Base-by-base conservation (phyloP, 2,113 vertebrate genomes). In the Gulo gulo region DNA sequence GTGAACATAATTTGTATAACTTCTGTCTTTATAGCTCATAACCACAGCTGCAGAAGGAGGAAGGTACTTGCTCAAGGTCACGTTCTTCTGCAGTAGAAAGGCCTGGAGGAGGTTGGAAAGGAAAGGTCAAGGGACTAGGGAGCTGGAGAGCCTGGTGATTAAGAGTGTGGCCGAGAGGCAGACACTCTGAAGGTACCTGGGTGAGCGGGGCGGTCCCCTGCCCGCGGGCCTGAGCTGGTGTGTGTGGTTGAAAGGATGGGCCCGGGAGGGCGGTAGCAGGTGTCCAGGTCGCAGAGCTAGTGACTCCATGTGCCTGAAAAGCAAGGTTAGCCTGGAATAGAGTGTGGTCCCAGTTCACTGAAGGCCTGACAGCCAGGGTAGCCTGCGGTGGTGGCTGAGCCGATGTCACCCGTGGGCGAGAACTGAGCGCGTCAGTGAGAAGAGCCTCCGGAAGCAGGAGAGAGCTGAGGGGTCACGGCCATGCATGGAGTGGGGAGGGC, bases 51-150 rank as follows among this genome's bases (percentile, higher is more conserved):
- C 59, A 92, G 29, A 65, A 79, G 74, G 50, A 31, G 42, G 76
- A 80, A 88, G 47, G 42, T 61, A 47, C 47, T 80, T 34, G n/a
- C 4, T 97, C 89, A 94, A 97, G 74, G 92, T 95, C 92, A 93
- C 36, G 36, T 76, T 84, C 79, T 92, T 81, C 73, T 69, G 69
- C 79, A 79, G 71, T 16, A 39, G 85, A 80, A 95, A 73, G 83
- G 24, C 26, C 45, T 59, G 24, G 65, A 79, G 83, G 39, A 67
- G 31, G 45, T 11, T 13, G 50, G 52, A 20, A 59, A 86, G 82
- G 73, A 76, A 65, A 97, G 83, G n/a, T 73, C n/a, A 67, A 83
- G 13, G 78, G 21, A 6, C 15, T n/a, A 4, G 83, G 67, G n/a
- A 86, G 52, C 39, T 4, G 3, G 24, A 2, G 4, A 24, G 26